Conservation (phyloP, 2,797 vertebrate species). For the Bucorvus abyssinicus region DNA sequence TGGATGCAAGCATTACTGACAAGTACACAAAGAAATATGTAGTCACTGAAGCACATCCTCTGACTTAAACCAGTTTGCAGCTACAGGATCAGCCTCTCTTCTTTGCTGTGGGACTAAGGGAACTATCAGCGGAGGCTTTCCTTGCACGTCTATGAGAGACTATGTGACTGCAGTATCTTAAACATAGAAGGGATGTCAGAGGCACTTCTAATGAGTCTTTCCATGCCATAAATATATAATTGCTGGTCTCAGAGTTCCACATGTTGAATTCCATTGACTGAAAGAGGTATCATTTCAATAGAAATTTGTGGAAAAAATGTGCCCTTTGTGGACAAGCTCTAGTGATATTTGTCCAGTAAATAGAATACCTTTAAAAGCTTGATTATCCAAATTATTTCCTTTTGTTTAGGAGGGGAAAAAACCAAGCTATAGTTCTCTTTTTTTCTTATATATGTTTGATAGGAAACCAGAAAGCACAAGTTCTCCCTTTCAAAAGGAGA, state of each 20-base stretch:
- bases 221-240: neutral
- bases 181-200: neutral
- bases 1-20: neutral
- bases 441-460: neutral
- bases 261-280: neutral
- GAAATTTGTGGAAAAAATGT: neutral
- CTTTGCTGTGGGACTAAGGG: neutral
- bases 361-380: neutral
- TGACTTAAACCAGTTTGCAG: neutral
- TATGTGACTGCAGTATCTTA: neutral
- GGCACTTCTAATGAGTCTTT: neutral
- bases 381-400: neutral
- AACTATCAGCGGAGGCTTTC: neutral
- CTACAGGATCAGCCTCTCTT: neutral
- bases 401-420: neutral
- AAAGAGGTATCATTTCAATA: neutral
- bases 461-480: slow-evolving; percentile 2
- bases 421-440: neutral
- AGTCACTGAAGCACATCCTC: neutral
- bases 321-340: neutral
- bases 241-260: neutral
- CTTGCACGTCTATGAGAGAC: neutral
- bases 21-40: neutral
- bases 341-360: neutral
- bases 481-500: neutral